Percentiles rank a stretch among this genome's conserved stretches.
Evolutionary conservation across 2,113 vertebrate genomes (phyloP).

Genomic region (Zeus faber): DNA sequence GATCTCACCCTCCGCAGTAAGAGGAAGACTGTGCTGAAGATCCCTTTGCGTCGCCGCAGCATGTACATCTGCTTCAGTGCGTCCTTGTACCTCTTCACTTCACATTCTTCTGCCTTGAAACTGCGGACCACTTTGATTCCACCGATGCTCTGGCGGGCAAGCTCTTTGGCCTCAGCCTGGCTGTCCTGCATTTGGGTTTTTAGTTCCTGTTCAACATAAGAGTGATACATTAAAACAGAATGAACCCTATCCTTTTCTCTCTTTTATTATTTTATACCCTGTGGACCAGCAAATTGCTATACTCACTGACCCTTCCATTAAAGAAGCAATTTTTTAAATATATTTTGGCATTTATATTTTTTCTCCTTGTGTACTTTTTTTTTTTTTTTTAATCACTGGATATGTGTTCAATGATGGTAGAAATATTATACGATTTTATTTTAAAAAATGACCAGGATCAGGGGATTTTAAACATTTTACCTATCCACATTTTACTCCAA

Average conservation of each 20-base stretch:
- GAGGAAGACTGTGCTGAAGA: conserved; percentile 46
- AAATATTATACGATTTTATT: no score
- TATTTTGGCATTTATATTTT: no score
- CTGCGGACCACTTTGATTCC: conserved; percentile 77
- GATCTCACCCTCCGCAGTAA: conserved; percentile 71
- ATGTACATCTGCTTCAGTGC: conserved; percentile 59
- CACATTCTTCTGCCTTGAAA: conserved; percentile 74
- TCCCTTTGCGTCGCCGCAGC: conserved; percentile 57
- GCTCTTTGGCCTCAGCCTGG: conserved; percentile 66
- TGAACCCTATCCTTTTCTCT: background rate
- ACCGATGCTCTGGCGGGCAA: conserved; percentile 71
- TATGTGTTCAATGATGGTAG: no score
- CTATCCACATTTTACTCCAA: no score
- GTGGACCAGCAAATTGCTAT: no score
- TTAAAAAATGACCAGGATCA: no score
- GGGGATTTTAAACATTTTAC: no score
- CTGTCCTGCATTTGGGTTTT: conserved; percentile 76
- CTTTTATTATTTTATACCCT: no score
- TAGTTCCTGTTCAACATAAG: conserved; percentile 51
- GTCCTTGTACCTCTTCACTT: conserved; percentile 66
- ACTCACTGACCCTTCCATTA: no score
- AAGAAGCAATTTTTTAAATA: no score
- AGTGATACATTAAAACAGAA: background rate
- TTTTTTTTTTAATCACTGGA: no score
- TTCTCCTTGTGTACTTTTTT: no score